A percentile compares a stretch with the other conserved stretches of the same genome.
Conservation (phyloP, 2,113 vertebrate species). For the Catagonus wagneri region DNA sequence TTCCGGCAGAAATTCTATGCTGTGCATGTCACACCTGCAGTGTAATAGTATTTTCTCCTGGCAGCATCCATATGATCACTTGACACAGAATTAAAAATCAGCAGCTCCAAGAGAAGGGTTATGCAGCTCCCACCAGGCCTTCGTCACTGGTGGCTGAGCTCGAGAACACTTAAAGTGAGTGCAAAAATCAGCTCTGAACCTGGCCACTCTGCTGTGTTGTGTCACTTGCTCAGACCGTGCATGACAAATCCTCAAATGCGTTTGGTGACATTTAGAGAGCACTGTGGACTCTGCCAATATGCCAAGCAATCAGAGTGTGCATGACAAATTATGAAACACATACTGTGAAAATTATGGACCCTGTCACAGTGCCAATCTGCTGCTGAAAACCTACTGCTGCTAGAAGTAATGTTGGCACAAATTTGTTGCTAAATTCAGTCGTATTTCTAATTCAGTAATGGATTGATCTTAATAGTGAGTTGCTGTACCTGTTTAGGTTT, state of each 20-base stretch:
- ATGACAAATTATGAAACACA: slow-evolving; percentile 86
- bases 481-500: slow-evolving; percentile 74
- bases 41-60: slow-evolving; percentile 64
- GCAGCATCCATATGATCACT: slow-evolving; percentile 69
- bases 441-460: slow-evolving; percentile 83
- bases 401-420: slow-evolving; percentile 83
- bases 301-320: slow-evolving; percentile 81
- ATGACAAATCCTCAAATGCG: slow-evolving; percentile 78
- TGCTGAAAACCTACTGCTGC: slow-evolving; percentile 85
- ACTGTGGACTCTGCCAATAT: slow-evolving; percentile 75
- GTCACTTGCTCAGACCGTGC: slow-evolving; percentile 77
- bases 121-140: neutral
- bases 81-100: slow-evolving; percentile 77
- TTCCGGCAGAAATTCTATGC: slow-evolving; percentile 56
- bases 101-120: neutral
- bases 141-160: slow-evolving; percentile 47
- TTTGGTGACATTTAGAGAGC: slow-evolving; percentile 81
- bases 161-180: slow-evolving; percentile 46
- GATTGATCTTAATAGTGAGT: slow-evolving; percentile 70
- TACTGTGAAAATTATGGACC: slow-evolving; percentile 88
- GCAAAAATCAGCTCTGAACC: slow-evolving; percentile 69
- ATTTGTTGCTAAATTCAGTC: slow-evolving; percentile 79
- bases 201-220: slow-evolving; percentile 70
- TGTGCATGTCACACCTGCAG: slow-evolving; percentile 43
- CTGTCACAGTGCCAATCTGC: slow-evolving; percentile 85